These are phyloP conservation scores for Ceratina australensis DNA, from an alignment of 1,140 invertebrate genomes.

Conservation along the genomic window DNA sequence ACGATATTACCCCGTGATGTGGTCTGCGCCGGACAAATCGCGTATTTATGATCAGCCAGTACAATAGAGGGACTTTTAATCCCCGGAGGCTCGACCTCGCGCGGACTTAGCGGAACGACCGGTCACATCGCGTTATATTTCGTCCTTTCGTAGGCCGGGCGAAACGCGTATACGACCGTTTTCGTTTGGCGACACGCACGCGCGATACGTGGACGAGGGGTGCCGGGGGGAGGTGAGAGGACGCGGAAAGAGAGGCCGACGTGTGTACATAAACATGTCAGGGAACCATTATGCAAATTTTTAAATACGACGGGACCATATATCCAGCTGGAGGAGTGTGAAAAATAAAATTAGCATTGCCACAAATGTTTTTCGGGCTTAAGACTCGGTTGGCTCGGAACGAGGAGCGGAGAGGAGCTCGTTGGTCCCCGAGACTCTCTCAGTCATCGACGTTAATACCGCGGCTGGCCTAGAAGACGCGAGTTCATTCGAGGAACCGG, in stretches of 20 bases:
- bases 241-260: constrained; percentile 30
- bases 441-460: constrained; percentile 16
- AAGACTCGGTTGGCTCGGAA: constrained; percentile 31
- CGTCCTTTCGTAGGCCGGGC: constrained; percentile 15
- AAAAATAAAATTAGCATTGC: constrained; percentile 76
- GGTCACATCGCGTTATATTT: constrained; percentile 49
- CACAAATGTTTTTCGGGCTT: constrained; percentile 68
- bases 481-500: not conserved
- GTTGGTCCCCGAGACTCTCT: not conserved
- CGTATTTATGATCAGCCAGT: constrained; percentile 72
- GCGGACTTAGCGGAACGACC: constrained; percentile 39
- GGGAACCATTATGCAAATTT: constrained; percentile 77
- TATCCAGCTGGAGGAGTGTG: constrained; percentile 66
- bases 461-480: constrained; percentile 8
- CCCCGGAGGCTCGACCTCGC: constrained; percentile 57
- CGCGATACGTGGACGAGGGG: not conserved
- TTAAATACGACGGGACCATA: constrained; percentile 75
- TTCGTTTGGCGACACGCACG: constrained; percentile 52
- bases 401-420: not conserved
- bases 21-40: constrained; percentile 73
- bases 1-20: constrained; percentile 66
- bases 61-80: constrained; percentile 76
- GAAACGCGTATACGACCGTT: constrained; percentile 42
- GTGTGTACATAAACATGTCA: constrained; percentile 78
- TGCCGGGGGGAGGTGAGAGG: constrained; percentile 6